Conservation (phyloP, 2,797 vertebrate genomes). For the Caiman crocodilus region DNA sequence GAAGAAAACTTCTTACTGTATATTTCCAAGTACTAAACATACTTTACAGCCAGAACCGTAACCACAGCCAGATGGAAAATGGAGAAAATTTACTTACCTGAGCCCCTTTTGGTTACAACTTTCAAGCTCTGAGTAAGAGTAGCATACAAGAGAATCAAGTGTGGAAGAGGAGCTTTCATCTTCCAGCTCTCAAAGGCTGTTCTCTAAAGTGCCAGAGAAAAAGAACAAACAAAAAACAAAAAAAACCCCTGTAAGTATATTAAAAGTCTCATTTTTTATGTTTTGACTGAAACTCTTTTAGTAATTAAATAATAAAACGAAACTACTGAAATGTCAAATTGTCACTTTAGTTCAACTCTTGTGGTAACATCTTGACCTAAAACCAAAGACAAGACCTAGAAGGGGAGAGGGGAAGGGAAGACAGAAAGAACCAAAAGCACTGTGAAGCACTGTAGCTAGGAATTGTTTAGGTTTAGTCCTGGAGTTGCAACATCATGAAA, state of each 20-base stretch:
- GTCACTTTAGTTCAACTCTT: neutral
- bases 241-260: neutral
- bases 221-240: constrained; percentile 8
- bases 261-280: neutral
- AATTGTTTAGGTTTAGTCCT: neutral
- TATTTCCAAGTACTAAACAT: neutral
- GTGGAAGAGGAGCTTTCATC: constrained; percentile 95
- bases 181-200: constrained; percentile 84
- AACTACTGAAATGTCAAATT: neutral
- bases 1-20: neutral
- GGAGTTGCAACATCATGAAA: neutral
- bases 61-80: neutral
- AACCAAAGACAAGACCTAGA: neutral
- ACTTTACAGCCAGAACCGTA: neutral
- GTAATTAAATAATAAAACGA: neutral
- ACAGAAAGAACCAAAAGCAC: neutral
- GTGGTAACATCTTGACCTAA: neutral
- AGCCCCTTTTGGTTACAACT: constrained; percentile 97
- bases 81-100: constrained; percentile 87
- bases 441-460: neutral
- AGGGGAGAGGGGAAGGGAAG: no score
- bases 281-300: neutral
- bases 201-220: constrained; percentile 73
- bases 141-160: constrained; percentile 94
- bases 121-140: constrained; percentile 93